phyloP scores from a whole-genome alignment of 1,140 invertebrate species.

The Nomia melanderi region DNA sequence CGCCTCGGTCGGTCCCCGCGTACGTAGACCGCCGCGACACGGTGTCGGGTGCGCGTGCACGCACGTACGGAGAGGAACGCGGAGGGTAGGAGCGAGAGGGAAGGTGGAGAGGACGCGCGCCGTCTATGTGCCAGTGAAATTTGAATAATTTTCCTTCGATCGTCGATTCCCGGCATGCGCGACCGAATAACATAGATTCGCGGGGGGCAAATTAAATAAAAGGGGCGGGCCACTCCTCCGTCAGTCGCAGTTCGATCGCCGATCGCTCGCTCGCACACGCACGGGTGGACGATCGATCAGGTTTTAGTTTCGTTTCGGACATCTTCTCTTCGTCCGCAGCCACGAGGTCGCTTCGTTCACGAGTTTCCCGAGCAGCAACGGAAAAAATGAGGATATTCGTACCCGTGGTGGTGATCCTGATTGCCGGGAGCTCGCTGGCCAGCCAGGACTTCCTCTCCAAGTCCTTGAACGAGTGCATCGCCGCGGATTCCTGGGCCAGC shows the following conservation, averaged over 20 bases:
- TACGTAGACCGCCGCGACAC: constrained; percentile 35
- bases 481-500: constrained; percentile 83
- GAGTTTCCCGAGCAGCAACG: constrained; percentile 15
- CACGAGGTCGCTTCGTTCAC: neutral
- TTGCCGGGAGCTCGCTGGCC: constrained; percentile 58
- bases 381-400: constrained; percentile 66
- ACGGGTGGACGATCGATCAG: constrained; percentile 58
- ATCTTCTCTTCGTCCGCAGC: too few relatives aligned
- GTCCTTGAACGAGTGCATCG: constrained; percentile 87
- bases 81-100: neutral
- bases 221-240: constrained; percentile 79
- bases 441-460: constrained; percentile 85
- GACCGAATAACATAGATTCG: constrained; percentile 82
- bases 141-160: constrained; percentile 81
- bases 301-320: neutral
- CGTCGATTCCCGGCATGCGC: constrained; percentile 77
- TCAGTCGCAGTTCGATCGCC: constrained; percentile 81
- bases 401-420: constrained; percentile 65
- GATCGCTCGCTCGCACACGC: constrained; percentile 70
- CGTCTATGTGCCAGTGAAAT: constrained; percentile 76
- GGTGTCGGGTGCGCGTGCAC: constrained; percentile 24
- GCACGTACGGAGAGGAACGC: constrained; percentile 11
- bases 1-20: constrained; percentile 31
- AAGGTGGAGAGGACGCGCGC: constrained; percentile 36
- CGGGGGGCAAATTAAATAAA: constrained; percentile 80